Percentiles rank a stretch among this genome's conserved stretches.
These are phyloP conservation scores for Nibea coibor DNA, from an alignment of 2,113 vertebrate species.

Conservation along the genomic window DNA sequence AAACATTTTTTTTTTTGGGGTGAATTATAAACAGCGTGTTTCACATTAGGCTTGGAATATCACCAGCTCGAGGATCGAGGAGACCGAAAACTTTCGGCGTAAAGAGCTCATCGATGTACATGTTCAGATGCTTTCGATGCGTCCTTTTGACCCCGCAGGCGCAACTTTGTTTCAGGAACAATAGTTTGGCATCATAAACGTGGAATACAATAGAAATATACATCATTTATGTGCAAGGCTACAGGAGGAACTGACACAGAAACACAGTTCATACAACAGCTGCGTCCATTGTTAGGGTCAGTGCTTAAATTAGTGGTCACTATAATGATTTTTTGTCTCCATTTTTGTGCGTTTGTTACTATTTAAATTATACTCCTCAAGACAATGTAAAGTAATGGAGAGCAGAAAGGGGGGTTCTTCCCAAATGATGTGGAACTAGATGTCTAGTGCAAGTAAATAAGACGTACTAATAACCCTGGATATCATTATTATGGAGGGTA, in stretches of 20 bases:
- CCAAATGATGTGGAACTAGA: neutral
- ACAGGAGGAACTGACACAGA: constrained; percentile 5
- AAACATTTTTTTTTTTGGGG: neutral
- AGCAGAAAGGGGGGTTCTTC: neutral
- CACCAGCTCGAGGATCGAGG: neutral
- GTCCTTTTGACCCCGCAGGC: constrained; percentile 48
- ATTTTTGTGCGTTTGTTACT: neutral
- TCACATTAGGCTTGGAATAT: neutral
- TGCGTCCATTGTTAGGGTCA: constrained; percentile 40
- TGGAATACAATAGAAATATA: constrained; percentile 10
- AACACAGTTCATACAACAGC: constrained; percentile 39
- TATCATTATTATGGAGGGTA: constrained; percentile 16
- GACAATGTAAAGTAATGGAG: constrained; percentile 8
- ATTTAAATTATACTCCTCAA: neutral
- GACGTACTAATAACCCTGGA: constrained; percentile 16
- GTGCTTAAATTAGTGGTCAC: constrained; percentile 2
- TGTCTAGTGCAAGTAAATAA: neutral
- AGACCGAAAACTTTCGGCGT: neutral
- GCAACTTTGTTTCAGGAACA: constrained; percentile 54
- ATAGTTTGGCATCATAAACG: constrained; percentile 35
- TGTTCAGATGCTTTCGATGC: neutral
- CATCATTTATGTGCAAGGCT: constrained; percentile 30
- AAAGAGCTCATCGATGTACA: neutral
- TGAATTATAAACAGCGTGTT: neutral
- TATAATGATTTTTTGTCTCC: neutral